Evolutionary conservation across 2,113 vertebrate genomes (phyloP), one percentile per base, ranked within the genome.

Genomic region (Hoplias malabaricus): DNA sequence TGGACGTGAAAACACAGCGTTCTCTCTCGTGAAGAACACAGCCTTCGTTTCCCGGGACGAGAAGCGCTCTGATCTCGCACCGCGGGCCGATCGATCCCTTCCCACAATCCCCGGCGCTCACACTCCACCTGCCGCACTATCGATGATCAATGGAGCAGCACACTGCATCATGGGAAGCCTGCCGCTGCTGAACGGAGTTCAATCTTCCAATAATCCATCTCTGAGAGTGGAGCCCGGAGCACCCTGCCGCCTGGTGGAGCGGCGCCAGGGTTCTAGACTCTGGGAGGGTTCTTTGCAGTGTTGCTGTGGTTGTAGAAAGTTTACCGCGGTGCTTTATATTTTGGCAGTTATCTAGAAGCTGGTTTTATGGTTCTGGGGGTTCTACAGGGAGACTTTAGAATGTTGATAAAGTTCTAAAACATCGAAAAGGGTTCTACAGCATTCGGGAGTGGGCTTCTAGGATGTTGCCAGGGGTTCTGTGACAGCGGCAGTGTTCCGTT

Each of bases 71-170:
- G 75, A 56, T 92, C 84, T 85, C 87, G 80, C 81, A 86, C 0
- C 73, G 77, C 88, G 29, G 80, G 85, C 83, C 86, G 90, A 93
- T 87, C 86, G 91, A 92, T 91, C 88, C 86, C 87, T 90, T 80
- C 86, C 84, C 83, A 91, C 89, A 92, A 85, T 91, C 92, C 87
- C 79, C 77, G 71, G 89, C 89, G 88, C 87, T 93, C 91, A 93
- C 86, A 88, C 92, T 91, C 89, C 90, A 91, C 87, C 92, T 90
- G 86, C 86, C 83, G 90, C 80, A 81, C 79, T 77, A 92, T 90
- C 86, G 92, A 90, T 93, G 92, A 90, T 90, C 90, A 85, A 86
- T 92, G 84, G 57, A 48, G 81, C 62, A 67, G 48, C 56, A 75
- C 73, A 68, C 62, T 57, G 84, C 75, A 78, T 79, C 76, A 75